Base-by-base conservation (phyloP, 1,140 invertebrate genomes). In the Harpegnathos saltator region DNA sequence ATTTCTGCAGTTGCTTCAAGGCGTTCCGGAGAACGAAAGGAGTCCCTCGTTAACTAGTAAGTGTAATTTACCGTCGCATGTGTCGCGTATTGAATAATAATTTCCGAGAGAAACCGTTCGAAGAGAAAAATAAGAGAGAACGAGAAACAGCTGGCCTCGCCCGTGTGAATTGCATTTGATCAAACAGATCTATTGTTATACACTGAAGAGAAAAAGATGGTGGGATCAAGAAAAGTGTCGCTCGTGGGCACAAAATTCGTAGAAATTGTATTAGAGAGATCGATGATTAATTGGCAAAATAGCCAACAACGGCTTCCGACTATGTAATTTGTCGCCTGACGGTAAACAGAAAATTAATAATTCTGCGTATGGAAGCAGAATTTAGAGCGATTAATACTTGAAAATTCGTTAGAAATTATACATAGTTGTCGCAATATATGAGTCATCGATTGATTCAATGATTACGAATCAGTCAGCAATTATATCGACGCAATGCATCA, bases 401-500 rank as follows among this genome's bases (percentile, higher is more conserved):
- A n/a, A n/a, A n/a, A n/a, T n/a, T n/a, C n/a, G n/a, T n/a, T n/a
- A n/a, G n/a, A n/a, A n/a, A n/a, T n/a, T n/a, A 7, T 33, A 65
- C 7, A 65, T 0, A 9, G 14, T 73, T 85, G 92, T 9, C 94
- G 94, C 56, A 96, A 96, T 84, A 94, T 93, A 83, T 97, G 96
- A n/a, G 33, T 33, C 33, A 33, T 33, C 33, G 7, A 33, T 33
- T 89, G 92, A 94, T 59, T 96, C 96, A 77, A 95, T 92, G 68
- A 92, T n/a, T 58, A 11, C 54, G 54, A 22, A 3, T 58, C 11
- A 58, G 54, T 17, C 15, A 58, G 1, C 19, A n/a, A n/a, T 11
- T 22, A 58, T 58, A 15, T 17, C 1, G 1, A 14, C 61, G 33
- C 26, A 19, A 9, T 0, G 9, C 0, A n/a, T 15, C 11, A 0